Base-by-base conservation (phyloP, 2,888 invertebrate genomes). In the Thymelicus sylvestris region DNA sequence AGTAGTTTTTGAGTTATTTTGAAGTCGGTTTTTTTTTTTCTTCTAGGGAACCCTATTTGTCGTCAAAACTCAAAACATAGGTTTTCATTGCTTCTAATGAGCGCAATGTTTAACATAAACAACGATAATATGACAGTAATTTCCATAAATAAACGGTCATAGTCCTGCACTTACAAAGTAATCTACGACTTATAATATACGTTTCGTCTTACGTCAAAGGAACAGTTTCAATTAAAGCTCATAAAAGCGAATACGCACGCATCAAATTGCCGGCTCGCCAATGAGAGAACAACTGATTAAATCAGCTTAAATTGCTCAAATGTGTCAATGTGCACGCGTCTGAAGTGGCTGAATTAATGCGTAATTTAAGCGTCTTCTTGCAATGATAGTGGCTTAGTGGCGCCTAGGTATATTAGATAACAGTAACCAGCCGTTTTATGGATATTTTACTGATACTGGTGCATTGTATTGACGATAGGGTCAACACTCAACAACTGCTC, bases 251-350 rank as follows among this genome's bases (percentile, higher is more conserved):
- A 24, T 19, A 47, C 69, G 63, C 64, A 55, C 64, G 69, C 69
- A 64, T 64, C 31, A 39, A 59, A 59, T 59, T 59, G 69, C 38
- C 64, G 64, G 7, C 39, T 52, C 59, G 69, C 64, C 64, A 64
- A 69, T 59, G 59, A 64, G 59, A 39, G 41, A 60, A 69, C 67
- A 75, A 75, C n/a, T 75, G 72, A 67, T 72, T 64, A 71, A 74
- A 73, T 72, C 74, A 73, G 72, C 71, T 61, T 63, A 66, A 75
- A 73, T 72, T 68, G 72, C 64, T 55, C 68, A 65, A 70, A 70
- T 70, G 70, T 70, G 70, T 70, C 70, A 65, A 65, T 70, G 69
- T 64, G 48, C 50, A 48, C 55, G 39, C 52, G 48, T 67, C 67
- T 67, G 15, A 19, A 57, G 60, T 67, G 67, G 67, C 41, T 48